Evolutionary conservation across 2,888 invertebrate genomes (phyloP).

Genomic region (Syrista parreyssii): DNA sequence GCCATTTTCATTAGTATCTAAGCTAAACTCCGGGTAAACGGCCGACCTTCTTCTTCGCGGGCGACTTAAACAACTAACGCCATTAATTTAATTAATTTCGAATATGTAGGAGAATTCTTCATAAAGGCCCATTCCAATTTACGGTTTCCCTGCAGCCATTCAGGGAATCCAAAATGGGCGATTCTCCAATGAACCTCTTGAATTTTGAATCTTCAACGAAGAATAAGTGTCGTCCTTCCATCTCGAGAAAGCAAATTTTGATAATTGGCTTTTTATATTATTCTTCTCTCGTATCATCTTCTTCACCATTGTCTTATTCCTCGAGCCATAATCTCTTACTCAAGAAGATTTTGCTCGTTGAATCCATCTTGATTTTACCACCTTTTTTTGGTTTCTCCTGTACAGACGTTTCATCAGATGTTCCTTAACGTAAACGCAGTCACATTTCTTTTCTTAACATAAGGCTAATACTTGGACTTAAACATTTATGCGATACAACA

Average conservation of each 20-base stretch:
- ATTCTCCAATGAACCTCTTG: constrained; percentile 50
- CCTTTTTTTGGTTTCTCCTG: constrained; percentile 9
- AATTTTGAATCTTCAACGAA: constrained; percentile 47
- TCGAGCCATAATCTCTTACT: background rate
- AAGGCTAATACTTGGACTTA: constrained; percentile 33
- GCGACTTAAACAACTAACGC: background rate
- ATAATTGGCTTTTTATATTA: background rate
- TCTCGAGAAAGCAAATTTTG: background rate
- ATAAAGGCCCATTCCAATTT: constrained; percentile 56
- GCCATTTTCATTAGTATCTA: constrained; percentile 18
- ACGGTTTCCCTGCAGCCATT: constrained; percentile 75
- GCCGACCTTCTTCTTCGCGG: background rate
- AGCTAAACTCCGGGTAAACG: background rate
- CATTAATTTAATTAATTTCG: background rate
- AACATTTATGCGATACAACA: constrained; percentile 25
- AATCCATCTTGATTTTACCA: background rate
- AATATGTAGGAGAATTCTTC: constrained; percentile 48
- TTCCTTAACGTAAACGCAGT: background rate
- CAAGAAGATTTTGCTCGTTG: background rate
- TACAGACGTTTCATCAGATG: no score
- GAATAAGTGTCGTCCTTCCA: background rate
- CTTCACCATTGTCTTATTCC: background rate
- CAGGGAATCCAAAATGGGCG: constrained; percentile 70
- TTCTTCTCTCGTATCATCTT: background rate
- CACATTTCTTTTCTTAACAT: constrained; percentile 5